phyloP scores from a whole-genome alignment of 2,888 invertebrate species.

The Prionchulus punctatus region DNA sequence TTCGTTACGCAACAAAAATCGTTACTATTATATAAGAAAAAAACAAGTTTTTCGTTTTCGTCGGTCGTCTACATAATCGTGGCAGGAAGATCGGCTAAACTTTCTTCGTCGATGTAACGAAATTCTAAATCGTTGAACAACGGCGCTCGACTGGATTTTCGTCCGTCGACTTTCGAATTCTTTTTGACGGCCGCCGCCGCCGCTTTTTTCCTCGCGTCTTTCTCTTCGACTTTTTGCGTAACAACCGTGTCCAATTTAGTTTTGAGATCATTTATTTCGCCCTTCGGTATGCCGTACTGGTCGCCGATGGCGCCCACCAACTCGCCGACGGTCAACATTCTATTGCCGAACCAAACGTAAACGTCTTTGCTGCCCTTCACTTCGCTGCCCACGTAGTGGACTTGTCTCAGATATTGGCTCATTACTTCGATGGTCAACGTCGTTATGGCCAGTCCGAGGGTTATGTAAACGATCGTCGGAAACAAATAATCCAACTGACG shows the following conservation, averaged over 20 bases:
- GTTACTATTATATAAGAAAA: too few relatives aligned
- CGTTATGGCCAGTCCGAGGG: not conserved
- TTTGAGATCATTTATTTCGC: not conserved
- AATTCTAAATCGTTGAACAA: not conserved
- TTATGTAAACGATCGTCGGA: not conserved
- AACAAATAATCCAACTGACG: not conserved
- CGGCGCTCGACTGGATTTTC: not conserved
- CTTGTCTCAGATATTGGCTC: not conserved
- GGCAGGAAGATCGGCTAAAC: too few relatives aligned
- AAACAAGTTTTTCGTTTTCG: too few relatives aligned
- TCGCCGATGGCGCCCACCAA: not conserved
- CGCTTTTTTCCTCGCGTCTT: too few relatives aligned
- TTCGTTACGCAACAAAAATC: too few relatives aligned
- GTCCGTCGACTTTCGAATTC: not conserved
- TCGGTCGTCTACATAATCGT: too few relatives aligned
- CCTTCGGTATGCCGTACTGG: not conserved
- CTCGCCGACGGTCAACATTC: not conserved
- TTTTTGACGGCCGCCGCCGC: not conserved
- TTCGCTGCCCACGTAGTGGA: not conserved
- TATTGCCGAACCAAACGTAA: not conserved
- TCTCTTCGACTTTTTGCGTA: not conserved
- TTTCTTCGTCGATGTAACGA: not conserved
- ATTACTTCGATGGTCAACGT: not conserved
- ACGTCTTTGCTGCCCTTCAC: not conserved
- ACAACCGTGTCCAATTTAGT: not conserved